Conservation (phyloP, 2,113 vertebrate species). For the Eidolon helvum region DNA sequence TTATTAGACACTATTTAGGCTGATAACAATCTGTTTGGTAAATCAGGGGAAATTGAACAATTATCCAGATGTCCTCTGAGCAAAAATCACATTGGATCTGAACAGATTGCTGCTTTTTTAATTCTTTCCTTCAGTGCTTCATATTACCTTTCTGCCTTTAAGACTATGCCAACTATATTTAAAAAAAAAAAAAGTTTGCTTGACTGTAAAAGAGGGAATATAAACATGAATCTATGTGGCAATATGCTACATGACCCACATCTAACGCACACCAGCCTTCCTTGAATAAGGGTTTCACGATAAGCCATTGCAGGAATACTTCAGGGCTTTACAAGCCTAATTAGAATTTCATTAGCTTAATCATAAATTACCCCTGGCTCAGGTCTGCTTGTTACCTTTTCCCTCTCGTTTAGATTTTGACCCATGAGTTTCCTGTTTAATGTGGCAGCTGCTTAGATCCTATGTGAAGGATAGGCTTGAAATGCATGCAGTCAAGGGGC, state of each 20-base stretch:
- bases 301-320: slow-evolving; percentile 61
- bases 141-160: not conserved
- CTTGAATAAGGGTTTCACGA: slow-evolving; percentile 55
- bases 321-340: slow-evolving; percentile 73
- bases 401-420: slow-evolving; percentile 60
- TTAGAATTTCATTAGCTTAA: slow-evolving; percentile 80
- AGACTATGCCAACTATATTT: not conserved
- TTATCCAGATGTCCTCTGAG: not conserved
- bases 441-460: slow-evolving; percentile 73
- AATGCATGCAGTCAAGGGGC: slow-evolving; percentile 66
- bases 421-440: slow-evolving; percentile 69
- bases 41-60: slow-evolving; percentile 27
- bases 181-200: not conserved
- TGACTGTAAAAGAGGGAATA: not conserved
- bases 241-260: not conserved
- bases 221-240: not conserved
- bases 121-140: not conserved
- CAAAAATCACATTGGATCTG: slow-evolving; percentile 1
- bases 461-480: slow-evolving; percentile 63
- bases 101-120: not conserved
- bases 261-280: slow-evolving; percentile 14
- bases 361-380: slow-evolving; percentile 77
- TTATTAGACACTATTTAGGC: not conserved
- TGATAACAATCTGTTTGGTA: slow-evolving; percentile 31
- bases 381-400: slow-evolving; percentile 78